Base-by-base conservation (phyloP, 1,140 invertebrate genomes). In the Drosophila ercepeae region DNA sequence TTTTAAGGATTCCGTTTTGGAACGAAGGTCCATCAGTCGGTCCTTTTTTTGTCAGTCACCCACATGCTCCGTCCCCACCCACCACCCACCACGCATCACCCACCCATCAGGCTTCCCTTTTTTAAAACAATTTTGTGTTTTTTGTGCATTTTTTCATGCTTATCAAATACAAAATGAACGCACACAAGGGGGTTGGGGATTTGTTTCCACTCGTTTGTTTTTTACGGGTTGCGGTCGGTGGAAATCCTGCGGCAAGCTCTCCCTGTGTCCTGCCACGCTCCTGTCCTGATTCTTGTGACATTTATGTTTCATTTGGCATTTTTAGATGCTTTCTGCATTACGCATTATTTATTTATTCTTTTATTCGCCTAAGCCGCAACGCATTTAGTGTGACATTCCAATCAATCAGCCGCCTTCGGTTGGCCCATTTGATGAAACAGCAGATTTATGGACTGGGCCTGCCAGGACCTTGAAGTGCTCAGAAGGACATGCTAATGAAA, bases 241-340 rank as follows among this genome's bases (percentile, higher is more conserved):
- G 34, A 14, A 36, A 36, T 13, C 11, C 34, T 14, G n/a, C n/a
- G 14, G 3, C 21, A 54, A 34, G 11, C 1, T 4, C 8, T 23
- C 7, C 32, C 42, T 41, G 21, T 36, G 36, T 7, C 4, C 11
- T 13, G 29, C 27, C 27, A 27, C 27, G 27, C 27, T 27, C 27
- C 27, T 27, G n/a, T n/a, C n/a, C n/a, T n/a, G 27, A 27, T 69
- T 63, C 57, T 45, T 52, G 75, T 67, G 77, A 78, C 77, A 86
- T 86, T 86, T 86, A 81, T 81, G 82, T 88, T 82, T 88, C 82
- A 86, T 86, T 86, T 86, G 82, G 76, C 64, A 86, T 86, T 86
- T 86, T 39, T 75, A 81, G 76, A 86, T 86, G 58, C 76, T 69
- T 79, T 86, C 78, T 84, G 18, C 57, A 69, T 78, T 21, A n/a